Evolutionary conservation across 2,797 vertebrate species (phyloP), one percentile per base, ranked within the genome.

Genomic region (Bufotes viridis): DNA sequence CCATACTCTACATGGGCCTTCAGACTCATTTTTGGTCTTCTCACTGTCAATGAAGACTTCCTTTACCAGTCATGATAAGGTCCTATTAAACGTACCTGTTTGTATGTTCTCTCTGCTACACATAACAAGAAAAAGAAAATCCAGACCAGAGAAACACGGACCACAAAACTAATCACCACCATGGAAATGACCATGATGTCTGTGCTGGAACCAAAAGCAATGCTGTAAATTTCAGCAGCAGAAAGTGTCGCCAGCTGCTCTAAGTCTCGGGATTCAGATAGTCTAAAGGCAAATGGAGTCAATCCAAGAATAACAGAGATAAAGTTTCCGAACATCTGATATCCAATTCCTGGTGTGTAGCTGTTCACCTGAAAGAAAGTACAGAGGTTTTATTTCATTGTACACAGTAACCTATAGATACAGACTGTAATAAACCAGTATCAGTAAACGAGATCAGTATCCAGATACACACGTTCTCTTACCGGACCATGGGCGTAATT

Each of bases 91-190:
- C 94, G 1, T 91, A 99, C 98, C 97, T 99, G 98, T 92, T 98
- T 99, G 90, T 99, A 99, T 0, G 98, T 99, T 91, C 98, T 96
- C 93, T 99, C 98, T 69, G 98, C 98, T 53, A 99, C 98, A 85
- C 98, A 99, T 8, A 99, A 96, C 92, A 99, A 95, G 93, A 99
- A 99, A 95, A 99, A 99, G 96, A 99, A 99, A 93, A 99, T 97
- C 98, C 98, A 99, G 87, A 97, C 97, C 10, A 99, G 97, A 92
- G 96, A 98, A 29, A 97, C 94, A 0, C 98, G 97, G 90, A 98
- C 98, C 90, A 98, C 88, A 24, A 99, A 97, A 94, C 97, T 98
- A 92, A 99, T 94, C 0, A 96, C 89, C 83, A 99, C 98, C 97
- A 99, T 98, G 89, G 95, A 95, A 89, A 98, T 93, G 83, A 99